phyloP scores from a whole-genome alignment of 2,888 invertebrate genomes.

The Serrognathus titanus region DNA sequence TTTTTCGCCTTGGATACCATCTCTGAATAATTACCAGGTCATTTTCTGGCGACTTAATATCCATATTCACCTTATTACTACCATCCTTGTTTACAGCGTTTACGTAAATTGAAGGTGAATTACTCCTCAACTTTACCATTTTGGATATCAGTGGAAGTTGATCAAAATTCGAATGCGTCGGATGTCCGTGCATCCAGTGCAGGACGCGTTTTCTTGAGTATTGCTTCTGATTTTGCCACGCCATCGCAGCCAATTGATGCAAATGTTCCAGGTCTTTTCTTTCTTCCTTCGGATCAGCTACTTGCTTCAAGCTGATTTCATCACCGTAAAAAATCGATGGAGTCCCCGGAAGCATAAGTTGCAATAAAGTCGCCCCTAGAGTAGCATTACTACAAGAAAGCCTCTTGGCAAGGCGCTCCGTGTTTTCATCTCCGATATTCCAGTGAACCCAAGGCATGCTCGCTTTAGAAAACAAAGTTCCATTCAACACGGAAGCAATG shows the following conservation, averaged over 20 bases:
- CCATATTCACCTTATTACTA: constrained; percentile 61
- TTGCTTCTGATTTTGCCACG: constrained; percentile 53
- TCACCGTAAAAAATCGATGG: constrained; percentile 89
- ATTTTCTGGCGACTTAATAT: constrained; percentile 61
- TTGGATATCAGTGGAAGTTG: constrained; percentile 56
- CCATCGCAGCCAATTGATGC: constrained; percentile 70
- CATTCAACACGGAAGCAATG: constrained; percentile 56
- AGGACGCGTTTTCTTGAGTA: constrained; percentile 53
- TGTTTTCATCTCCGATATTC: constrained; percentile 67
- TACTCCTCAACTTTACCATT: constrained; percentile 59
- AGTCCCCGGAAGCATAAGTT: constrained; percentile 82
- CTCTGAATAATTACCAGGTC: constrained; percentile 70
- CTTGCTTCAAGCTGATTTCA: constrained; percentile 72
- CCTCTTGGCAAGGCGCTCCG: constrained; percentile 58
- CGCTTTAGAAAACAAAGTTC: constrained; percentile 57
- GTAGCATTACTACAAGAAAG: constrained; percentile 60
- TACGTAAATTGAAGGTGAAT: constrained; percentile 71
- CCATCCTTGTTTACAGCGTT: constrained; percentile 67
- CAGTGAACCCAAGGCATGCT: constrained; percentile 77
- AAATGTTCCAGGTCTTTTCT: constrained; percentile 59
- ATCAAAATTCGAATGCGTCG: constrained; percentile 52
- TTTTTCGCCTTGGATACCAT: constrained; percentile 74
- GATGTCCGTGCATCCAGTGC: constrained; percentile 63
- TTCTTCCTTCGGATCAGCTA: constrained; percentile 56
- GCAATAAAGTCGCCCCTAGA: constrained; percentile 66